Evolutionary conservation across 2,888 invertebrate genomes (phyloP), one percentile per base, ranked within the genome.

Genomic region (Aquatica leii): DNA sequence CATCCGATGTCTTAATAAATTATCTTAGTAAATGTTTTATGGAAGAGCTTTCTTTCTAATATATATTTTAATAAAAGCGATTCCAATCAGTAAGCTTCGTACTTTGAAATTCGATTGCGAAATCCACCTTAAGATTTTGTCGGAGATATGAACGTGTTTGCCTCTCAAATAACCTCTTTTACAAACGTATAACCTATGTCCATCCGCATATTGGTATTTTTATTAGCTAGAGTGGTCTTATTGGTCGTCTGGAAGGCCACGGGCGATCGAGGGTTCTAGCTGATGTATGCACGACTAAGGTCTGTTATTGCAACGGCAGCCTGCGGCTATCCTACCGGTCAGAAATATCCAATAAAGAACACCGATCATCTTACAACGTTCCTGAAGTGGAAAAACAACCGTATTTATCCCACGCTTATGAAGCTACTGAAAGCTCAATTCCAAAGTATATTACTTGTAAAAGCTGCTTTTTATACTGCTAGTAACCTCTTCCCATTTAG

Each of bases 351-450:
- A 79, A 80, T 80, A 80, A 77, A 72, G 61, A 63, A 67, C 74
- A 74, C 76, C 79, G 77, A 81, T 80, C 79, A 78, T 79, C 76
- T 78, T 72, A 75, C 71, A 71, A 70, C 71, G 70, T 72, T 75
- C 72, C 56, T 74, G 72, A 70, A 76, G 76, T 77, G 77, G 78
- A 78, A 80, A 81, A 80, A 80, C 79, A 81, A 79, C 78, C 78
- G 72, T 77, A 78, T 80, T 64, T 79, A 79, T 79, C 73, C 74
- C 65, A 67, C 71, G 75, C 69, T 74, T 76, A 76, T 77, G 74
- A 75, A 77, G 74, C 73, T 69, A 59, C 64, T 52, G 56, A 64
- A 64, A 64, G 55, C 59, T 64, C 64, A 59, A 51, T 62, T 62
- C 51, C 40, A 53, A 53, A 62, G 62, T 62, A 58, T 58, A 62